Conservation (phyloP, 2,797 vertebrate species). For the Anabacerthia variegaticeps region DNA sequence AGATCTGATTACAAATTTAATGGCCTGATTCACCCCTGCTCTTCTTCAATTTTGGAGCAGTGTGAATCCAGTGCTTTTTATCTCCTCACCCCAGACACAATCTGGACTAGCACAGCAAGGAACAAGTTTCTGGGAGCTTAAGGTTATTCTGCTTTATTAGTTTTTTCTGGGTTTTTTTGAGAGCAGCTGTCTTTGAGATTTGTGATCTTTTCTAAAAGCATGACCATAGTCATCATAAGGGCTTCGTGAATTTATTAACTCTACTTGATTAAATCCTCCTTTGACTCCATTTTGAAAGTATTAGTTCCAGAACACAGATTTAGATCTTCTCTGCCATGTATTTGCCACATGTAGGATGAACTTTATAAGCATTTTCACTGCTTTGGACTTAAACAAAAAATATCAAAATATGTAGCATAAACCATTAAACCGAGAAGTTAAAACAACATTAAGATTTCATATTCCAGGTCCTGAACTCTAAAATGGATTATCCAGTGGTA, state of each 20-base stretch:
- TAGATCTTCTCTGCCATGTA: neutral
- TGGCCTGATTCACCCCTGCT: conserved; percentile 3
- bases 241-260: conserved; percentile 18
- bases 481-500: neutral
- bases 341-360: neutral
- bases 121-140: conserved; percentile 13
- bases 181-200: conserved; percentile 21
- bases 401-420: neutral
- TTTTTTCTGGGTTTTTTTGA: neutral
- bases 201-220: conserved; percentile 5
- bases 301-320: conserved; percentile 9
- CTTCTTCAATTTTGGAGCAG: conserved; percentile 35
- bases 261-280: conserved; percentile 22
- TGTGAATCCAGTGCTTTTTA: conserved; percentile 33
- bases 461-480: neutral
- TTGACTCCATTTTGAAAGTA: conserved; percentile 8
- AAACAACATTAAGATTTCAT: neutral
- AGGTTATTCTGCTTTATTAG: neutral
- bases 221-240: neutral
- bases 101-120: conserved; percentile 22
- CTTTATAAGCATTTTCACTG: neutral
- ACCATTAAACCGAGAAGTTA: neutral
- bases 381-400: neutral
- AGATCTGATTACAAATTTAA: conserved; percentile 31
- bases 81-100: conserved; percentile 9